phyloP scores from a whole-genome alignment of 2,797 vertebrate species.

The Ispidina lecontei region DNA sequence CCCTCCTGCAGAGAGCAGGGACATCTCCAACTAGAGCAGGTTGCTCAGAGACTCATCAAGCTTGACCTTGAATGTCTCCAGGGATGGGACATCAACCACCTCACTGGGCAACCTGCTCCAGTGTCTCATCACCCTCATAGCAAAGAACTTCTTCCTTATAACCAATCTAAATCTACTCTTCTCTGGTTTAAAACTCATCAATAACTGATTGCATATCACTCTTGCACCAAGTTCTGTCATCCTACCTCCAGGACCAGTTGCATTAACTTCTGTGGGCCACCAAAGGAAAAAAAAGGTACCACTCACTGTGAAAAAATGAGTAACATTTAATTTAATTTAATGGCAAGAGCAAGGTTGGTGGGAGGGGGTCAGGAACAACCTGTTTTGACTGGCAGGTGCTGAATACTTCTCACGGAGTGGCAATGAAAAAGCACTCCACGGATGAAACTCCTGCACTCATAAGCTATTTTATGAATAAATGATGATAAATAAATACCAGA shows the following conservation, averaged over 20 bases:
- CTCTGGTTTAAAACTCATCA: no score
- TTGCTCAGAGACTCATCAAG: no score
- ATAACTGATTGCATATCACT: no score
- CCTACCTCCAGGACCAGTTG: neutral
- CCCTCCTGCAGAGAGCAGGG: no score
- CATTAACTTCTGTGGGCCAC: neutral
- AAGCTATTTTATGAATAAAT: neutral
- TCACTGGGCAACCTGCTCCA: no score
- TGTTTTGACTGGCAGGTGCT: neutral
- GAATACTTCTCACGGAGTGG: neutral
- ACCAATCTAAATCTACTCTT: no score
- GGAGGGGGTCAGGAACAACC: no score
- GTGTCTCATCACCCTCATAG: no score
- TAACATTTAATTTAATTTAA: neutral
- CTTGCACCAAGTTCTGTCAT: neutral
- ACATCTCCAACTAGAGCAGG: no score
- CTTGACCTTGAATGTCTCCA: no score
- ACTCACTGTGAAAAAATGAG: neutral
- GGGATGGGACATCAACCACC: no score
- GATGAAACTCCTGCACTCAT: neutral
- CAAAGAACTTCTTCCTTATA: no score
- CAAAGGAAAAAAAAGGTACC: neutral
- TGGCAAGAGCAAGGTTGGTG: neutral
- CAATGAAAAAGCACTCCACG: neutral
- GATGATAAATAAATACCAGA: neutral